A percentile compares a stretch with the other conserved stretches of the same genome.
These are phyloP conservation scores for Quadroppia sp. DNA, from an alignment of 2,888 invertebrate genomes.

Conservation along the genomic window DNA sequence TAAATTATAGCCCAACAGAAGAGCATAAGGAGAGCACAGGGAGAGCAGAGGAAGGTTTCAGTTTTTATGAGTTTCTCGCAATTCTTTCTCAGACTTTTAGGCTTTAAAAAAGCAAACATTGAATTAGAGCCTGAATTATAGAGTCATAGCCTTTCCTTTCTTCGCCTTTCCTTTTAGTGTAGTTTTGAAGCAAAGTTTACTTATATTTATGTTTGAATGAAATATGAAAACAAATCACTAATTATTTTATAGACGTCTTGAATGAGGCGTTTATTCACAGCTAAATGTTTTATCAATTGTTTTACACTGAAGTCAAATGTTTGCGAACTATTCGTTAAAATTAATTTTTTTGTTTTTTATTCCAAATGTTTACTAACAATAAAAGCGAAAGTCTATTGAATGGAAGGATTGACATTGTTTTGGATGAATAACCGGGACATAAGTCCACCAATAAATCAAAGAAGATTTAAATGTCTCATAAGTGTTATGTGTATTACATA, in stretches of 20 bases:
- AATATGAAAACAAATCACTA: constrained; percentile 13
- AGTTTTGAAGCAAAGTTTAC: background rate
- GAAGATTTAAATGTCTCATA: constrained; percentile 9
- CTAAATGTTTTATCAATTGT: too few relatives aligned
- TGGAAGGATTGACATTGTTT: background rate
- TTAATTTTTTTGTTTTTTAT: too few relatives aligned
- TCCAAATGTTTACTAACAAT: background rate
- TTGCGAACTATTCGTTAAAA: too few relatives aligned
- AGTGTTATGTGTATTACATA: constrained; percentile 11
- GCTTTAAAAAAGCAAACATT: constrained; percentile 15
- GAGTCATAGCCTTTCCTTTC: background rate
- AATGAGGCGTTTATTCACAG: background rate
- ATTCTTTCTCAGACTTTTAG: background rate
- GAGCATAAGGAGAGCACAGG: background rate
- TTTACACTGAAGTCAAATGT: too few relatives aligned
- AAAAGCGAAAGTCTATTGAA: background rate
- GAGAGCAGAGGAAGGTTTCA: background rate
- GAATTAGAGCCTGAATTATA: background rate
- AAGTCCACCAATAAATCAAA: constrained; percentile 8
- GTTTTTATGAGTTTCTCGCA: background rate
- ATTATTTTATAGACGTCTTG: background rate
- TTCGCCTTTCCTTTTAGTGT: background rate
- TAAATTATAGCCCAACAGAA: background rate
- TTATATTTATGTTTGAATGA: background rate
- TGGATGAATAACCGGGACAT: background rate